phyloP scores from a whole-genome alignment of 2,113 vertebrate species.

The Indri indri region DNA sequence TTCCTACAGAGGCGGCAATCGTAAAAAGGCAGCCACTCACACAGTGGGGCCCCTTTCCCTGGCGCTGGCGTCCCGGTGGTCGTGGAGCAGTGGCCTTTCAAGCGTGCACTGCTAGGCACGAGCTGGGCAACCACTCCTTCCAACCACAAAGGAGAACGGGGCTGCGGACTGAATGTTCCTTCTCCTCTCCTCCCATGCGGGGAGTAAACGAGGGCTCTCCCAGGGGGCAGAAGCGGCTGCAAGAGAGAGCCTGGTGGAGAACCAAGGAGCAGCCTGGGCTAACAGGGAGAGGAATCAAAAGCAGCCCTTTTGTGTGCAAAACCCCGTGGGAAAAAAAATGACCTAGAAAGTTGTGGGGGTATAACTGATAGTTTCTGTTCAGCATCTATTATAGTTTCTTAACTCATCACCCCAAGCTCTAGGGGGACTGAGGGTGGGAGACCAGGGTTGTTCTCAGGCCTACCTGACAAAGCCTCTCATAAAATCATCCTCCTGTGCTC shows the following conservation, averaged over 20 bases:
- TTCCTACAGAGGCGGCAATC: slow-evolving; percentile 40
- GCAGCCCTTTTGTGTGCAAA: neutral
- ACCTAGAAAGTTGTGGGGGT: neutral
- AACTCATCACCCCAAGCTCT: neutral
- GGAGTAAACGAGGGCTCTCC: neutral
- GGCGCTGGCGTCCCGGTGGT: neutral
- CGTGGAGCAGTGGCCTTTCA: neutral
- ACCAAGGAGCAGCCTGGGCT: neutral
- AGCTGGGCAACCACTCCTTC: neutral
- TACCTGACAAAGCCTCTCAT: neutral
- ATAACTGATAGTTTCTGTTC: neutral
- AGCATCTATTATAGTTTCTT: neutral
- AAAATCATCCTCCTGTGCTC: neutral
- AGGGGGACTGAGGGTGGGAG: neutral
- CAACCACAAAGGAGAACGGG: neutral
- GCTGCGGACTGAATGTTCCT: neutral
- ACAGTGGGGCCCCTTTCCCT: slow-evolving; percentile 41
- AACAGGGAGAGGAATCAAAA: neutral
- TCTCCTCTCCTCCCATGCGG: neutral
- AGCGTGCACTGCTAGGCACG: rapidly evolving
- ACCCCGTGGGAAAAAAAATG: neutral
- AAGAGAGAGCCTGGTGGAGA: neutral
- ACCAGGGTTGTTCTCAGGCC: neutral
- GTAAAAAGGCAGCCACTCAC: slow-evolving; percentile 28
- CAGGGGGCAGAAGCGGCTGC: neutral